Base-by-base conservation (phyloP, 92 coral and sea anemone species). In the Micromussa lordhowensis region DNA sequence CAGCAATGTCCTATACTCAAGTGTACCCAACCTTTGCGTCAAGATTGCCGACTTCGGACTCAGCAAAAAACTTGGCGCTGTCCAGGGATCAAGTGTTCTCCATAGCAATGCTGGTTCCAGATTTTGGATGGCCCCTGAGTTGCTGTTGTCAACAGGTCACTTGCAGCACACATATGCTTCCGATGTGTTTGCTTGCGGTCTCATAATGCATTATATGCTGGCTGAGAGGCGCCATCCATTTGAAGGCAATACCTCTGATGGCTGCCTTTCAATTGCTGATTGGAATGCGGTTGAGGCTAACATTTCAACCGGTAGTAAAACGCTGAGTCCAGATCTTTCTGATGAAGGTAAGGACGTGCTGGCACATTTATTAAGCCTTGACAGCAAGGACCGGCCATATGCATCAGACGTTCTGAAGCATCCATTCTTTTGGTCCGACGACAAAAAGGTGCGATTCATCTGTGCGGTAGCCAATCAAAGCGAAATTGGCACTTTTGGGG, bases 111-210 rank as follows among this genome's bases (percentile, higher is more conserved):
- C 90, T 3, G 93, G 93, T 32, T 40, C 93, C 11, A 81, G 87
- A 81, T 75, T 69, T 21, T 90, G 93, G 93, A 90, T 90, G 93
- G 93, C 90, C n/a, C 90, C 87, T 8, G 93, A 90, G 53, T 90
- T 90, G 18, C 74, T 90, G 8, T 24, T 28, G 38, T 75, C 88
- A 18, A 75, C 38, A 15, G 68, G 79, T 53, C 86, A 76, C n/a
- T 69, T 69, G 34, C 59, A 58, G 40, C 82, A 85, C 48, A 59
- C 82, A 1, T 78, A 40, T 28, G 21, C 44, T 19, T 85, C 88
- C 0, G 88, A 85, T 4, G 19, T 85, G 6, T 85, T 85, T 40
- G 73, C 82, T 34, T 35, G 36, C 26, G 88, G 88, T 7, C 81
- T 75, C 14, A 31, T 85, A 10, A n/a, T 85, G 61, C 88, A 85